Evolutionary conservation across 2,113 vertebrate genomes (phyloP).

Genomic region (Limnothrissa miodon): DNA sequence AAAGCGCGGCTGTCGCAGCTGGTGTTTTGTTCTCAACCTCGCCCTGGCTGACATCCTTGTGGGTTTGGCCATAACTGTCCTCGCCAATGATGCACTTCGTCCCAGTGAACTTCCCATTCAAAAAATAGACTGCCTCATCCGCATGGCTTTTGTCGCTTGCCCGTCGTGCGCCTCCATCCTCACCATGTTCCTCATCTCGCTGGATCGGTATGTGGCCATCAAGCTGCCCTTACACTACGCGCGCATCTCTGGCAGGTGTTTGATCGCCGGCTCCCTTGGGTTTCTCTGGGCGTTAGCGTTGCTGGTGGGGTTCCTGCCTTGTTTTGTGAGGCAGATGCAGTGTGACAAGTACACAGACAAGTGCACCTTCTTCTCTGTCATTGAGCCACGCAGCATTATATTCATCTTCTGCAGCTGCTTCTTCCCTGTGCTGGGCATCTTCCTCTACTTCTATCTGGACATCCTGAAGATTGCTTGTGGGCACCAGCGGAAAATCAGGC

Average conservation of each 20-base stretch:
- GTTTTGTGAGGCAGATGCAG: constrained; percentile 70
- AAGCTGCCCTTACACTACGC: constrained; percentile 81
- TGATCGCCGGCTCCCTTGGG: constrained; percentile 57
- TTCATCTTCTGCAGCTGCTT: constrained; percentile 75
- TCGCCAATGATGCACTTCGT: constrained; percentile 75
- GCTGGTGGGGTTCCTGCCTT: constrained; percentile 78
- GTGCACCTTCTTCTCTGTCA: constrained; percentile 82
- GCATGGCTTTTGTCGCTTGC: constrained; percentile 80
- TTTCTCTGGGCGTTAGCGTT: constrained; percentile 77
- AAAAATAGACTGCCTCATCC: constrained; percentile 73
- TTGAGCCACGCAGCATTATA: constrained; percentile 74
- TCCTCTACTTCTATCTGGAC: constrained; percentile 88
- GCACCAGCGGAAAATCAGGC: constrained; percentile 80
- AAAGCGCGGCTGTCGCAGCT: constrained; percentile 72
- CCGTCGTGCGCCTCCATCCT: constrained; percentile 83
- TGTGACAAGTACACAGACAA: constrained; percentile 40
- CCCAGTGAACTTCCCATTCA: constrained; percentile 47
- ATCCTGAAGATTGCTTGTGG: constrained; percentile 83
- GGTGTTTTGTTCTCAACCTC: constrained; percentile 85
- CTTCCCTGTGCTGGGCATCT: constrained; percentile 78
- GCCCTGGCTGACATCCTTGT: constrained; percentile 81
- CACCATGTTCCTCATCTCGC: constrained; percentile 82
- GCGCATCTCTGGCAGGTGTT: constrained; percentile 65
- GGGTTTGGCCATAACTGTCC: constrained; percentile 76
- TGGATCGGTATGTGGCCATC: constrained; percentile 88